These are phyloP conservation scores for Megalops cyprinoides DNA, from an alignment of 2,797 vertebrate genomes.

Conservation along the genomic window DNA sequence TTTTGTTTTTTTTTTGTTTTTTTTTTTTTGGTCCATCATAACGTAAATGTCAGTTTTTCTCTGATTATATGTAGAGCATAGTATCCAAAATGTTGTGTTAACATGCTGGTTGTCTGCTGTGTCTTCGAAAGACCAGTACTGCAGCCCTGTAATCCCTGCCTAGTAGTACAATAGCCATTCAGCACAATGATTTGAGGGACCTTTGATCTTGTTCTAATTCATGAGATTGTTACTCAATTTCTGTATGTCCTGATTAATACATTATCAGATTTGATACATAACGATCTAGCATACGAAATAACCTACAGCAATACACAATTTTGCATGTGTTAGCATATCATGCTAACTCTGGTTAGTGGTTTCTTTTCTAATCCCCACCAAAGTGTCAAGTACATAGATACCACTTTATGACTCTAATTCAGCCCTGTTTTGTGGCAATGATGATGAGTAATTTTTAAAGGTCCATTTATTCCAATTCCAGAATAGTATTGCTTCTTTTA, in stretches of 20 bases:
- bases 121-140: conserved; percentile 67
- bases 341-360: too few species aligned
- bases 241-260: conserved; percentile 15
- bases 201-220: too few species aligned
- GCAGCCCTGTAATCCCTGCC: conserved; percentile 53
- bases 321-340: background rate
- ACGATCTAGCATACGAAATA: background rate
- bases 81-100: too few species aligned
- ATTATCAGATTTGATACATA: conserved; percentile 2
- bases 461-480: background rate
- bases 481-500: too few species aligned
- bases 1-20: conserved; percentile 19
- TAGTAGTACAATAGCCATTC: conserved; percentile 53
- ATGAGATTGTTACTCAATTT: too few species aligned
- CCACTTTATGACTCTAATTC: background rate
- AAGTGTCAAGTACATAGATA: too few species aligned
- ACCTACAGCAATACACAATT: background rate
- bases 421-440: background rate
- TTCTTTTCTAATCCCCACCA: background rate
- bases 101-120: too few species aligned
- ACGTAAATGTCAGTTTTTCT: too few species aligned
- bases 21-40: background rate
- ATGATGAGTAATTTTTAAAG: background rate
- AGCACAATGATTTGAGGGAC: too few species aligned
- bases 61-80: too few species aligned